These are phyloP conservation scores for Pseudorectes ferrugineus DNA, from an alignment of 2,113 vertebrate genomes.

Conservation along the genomic window DNA sequence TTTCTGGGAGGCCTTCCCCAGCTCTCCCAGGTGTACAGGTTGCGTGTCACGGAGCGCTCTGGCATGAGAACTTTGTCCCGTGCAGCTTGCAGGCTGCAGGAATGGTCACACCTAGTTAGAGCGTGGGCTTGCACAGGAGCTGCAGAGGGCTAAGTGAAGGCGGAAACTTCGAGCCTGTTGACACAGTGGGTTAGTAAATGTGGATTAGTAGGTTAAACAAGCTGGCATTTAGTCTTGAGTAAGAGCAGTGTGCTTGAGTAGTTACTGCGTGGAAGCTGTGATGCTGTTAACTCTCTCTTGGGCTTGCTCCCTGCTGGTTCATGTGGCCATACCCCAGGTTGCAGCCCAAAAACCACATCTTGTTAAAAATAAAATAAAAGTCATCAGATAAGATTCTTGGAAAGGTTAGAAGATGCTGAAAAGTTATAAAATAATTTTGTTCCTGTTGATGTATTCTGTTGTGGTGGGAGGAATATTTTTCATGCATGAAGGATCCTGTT, in stretches of 20 bases:
- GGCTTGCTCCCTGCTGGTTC: not conserved
- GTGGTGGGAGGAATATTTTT: not conserved
- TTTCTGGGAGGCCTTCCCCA: not conserved
- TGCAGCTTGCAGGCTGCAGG: not conserved
- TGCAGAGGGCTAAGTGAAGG: not conserved
- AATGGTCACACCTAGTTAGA: not conserved
- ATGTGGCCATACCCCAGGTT: rapidly evolving
- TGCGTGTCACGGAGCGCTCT: rapidly evolving
- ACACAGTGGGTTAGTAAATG: not conserved
- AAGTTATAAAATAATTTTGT: not conserved
- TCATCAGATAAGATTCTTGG: not conserved
- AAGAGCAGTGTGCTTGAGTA: not conserved
- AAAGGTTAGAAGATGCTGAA: not conserved
- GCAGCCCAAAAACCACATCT: not conserved
- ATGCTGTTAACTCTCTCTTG: not conserved
- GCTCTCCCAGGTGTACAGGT: too few species aligned
- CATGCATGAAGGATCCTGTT: not conserved
- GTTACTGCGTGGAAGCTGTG: not conserved
- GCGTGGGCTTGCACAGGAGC: not conserved
- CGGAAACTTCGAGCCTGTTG: not conserved
- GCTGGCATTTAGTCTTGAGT: not conserved
- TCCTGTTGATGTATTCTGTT: not conserved
- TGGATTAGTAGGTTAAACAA: conserved; percentile 26
- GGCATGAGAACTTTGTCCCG: rapidly evolving
- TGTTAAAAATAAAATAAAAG: not conserved